These are phyloP conservation scores for Cryptomyrus ogoouensis DNA, from an alignment of 2,113 vertebrate genomes.

Conservation along the genomic window DNA sequence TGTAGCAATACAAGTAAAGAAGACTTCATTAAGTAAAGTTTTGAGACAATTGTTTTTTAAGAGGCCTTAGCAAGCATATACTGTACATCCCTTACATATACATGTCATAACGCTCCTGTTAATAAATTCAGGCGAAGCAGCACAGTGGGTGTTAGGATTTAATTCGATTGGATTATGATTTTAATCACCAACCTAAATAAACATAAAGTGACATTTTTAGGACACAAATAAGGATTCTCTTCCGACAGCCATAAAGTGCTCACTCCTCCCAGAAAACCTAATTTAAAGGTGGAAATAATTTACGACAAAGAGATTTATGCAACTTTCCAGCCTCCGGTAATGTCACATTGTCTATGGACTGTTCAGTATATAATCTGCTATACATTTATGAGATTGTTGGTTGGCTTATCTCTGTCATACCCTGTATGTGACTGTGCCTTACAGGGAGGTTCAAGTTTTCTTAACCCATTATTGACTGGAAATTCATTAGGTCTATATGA, in stretches of 20 bases:
- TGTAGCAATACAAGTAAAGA: neutral
- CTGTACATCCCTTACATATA: neutral
- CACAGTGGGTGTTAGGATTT: neutral
- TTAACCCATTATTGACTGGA: neutral
- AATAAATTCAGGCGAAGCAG: neutral
- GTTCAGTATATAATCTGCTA: neutral
- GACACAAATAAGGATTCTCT: neutral
- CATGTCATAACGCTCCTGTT: neutral
- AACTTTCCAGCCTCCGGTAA: neutral
- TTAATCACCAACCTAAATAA: constrained; percentile 11
- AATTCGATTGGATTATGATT: neutral
- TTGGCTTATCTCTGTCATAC: neutral
- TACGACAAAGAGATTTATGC: neutral
- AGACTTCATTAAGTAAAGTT: neutral
- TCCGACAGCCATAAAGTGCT: neutral
- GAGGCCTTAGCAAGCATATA: neutral
- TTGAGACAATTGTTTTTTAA: neutral
- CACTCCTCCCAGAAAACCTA: neutral
- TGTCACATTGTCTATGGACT: neutral
- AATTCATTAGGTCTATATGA: neutral
- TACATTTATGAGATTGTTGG: neutral
- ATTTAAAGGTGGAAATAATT: neutral
- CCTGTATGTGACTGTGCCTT: neutral
- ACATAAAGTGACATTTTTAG: constrained; percentile 10
- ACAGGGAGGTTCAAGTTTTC: neutral